Evolutionary conservation across 2,888 invertebrate species (phyloP).

Genomic region (Octonoba sinensis): DNA sequence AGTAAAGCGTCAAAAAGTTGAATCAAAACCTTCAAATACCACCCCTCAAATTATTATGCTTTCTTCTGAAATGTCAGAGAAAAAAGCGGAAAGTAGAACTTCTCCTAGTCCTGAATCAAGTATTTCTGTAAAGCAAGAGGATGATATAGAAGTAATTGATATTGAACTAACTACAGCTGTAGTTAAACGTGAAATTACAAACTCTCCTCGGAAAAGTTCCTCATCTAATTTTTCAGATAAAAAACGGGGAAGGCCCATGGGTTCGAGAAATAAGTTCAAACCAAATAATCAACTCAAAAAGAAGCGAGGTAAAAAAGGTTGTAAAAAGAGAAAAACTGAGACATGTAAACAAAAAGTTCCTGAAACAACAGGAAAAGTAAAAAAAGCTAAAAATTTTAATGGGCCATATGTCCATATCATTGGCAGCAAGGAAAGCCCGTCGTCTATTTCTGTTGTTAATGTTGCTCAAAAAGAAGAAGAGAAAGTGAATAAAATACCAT

Average conservation of each 20-base stretch:
- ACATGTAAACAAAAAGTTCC: constrained; percentile 17
- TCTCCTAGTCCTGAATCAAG: constrained; percentile 21
- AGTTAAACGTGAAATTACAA: constrained; percentile 4
- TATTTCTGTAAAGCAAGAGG: constrained; percentile 27
- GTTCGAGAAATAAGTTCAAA: constrained; percentile 48
- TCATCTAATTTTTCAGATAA: constrained; percentile 18
- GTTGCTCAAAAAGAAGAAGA: constrained; percentile 64
- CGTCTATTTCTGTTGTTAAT: constrained; percentile 62
- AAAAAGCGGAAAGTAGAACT: constrained; percentile 21
- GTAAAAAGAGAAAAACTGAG: constrained; percentile 45
- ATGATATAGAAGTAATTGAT: constrained; percentile 1
- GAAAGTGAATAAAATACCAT: constrained; percentile 52
- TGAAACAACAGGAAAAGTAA: constrained; percentile 40
- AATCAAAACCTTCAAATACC: constrained; percentile 35
- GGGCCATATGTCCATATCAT: constrained; percentile 63
- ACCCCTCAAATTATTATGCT: constrained; percentile 59
- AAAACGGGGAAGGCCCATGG: constrained; percentile 42
- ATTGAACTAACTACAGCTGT: background rate
- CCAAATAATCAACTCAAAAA: constrained; percentile 15
- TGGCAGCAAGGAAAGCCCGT: constrained; percentile 58
- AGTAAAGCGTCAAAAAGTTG: constrained; percentile 2
- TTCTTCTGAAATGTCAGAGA: constrained; percentile 38
- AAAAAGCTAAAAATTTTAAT: constrained; percentile 47
- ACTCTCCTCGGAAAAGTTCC: constrained; percentile 10
- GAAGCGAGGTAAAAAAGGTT: constrained; percentile 30